These are phyloP conservation scores for Sebastes aleutianus DNA, from an alignment of 2,797 vertebrate genomes.

Conservation along the genomic window DNA sequence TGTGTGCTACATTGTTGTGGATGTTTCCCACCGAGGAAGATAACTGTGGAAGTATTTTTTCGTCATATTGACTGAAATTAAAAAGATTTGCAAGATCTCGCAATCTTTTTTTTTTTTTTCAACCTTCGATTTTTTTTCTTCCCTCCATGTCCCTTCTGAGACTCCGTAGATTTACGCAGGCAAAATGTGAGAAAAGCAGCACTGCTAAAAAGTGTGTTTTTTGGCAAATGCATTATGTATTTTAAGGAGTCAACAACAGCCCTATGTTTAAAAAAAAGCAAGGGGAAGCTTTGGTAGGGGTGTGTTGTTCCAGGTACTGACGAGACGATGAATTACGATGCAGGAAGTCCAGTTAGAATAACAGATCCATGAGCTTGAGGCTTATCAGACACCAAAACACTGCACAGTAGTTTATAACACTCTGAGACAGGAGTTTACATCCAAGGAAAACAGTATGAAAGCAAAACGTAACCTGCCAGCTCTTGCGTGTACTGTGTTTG, in stretches of 20 bases:
- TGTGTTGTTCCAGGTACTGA: not conserved
- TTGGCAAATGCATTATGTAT: not conserved
- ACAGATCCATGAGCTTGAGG: not conserved
- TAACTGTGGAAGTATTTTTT: too few species aligned
- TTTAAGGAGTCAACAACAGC: not conserved
- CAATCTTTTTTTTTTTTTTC: too few species aligned
- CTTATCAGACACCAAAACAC: not conserved
- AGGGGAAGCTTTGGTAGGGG: not conserved
- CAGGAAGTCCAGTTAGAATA: not conserved
- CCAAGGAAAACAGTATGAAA: not conserved
- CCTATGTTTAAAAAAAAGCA: too few species aligned
- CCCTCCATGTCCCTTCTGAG: too few species aligned
- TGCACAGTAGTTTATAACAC: not conserved
- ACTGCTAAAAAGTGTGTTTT: not conserved
- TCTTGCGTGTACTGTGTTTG: not conserved
- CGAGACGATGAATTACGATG: not conserved
- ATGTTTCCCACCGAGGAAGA: too few species aligned
- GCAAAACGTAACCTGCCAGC: not conserved
- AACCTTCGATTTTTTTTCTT: too few species aligned
- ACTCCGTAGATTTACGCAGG: not conserved
- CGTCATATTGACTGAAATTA: too few species aligned
- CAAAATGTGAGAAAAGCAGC: not conserved
- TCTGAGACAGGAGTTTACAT: not conserved
- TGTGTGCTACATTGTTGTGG: too few species aligned
- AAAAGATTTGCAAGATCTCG: too few species aligned